These are phyloP conservation scores for Phaetusa simplex DNA, from an alignment of 2,113 vertebrate species.

Conservation along the genomic window DNA sequence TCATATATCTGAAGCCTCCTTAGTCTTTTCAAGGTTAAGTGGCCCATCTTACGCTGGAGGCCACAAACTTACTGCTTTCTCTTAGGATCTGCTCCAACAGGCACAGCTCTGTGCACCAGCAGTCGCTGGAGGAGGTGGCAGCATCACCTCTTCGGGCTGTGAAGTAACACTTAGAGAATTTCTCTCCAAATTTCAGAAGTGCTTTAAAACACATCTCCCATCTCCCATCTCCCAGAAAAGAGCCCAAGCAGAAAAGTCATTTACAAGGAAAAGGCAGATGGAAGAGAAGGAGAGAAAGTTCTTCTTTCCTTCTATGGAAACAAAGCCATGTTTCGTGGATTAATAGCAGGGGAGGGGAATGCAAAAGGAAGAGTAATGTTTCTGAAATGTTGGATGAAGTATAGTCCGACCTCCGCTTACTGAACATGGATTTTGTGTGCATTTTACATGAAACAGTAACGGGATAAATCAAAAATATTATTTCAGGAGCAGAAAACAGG, in stretches of 20 bases:
- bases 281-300: neutral
- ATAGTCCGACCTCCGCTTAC: neutral
- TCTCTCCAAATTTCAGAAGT: neutral
- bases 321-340: neutral
- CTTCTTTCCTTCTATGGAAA: neutral
- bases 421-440: neutral
- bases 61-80: neutral
- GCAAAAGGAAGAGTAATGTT: neutral
- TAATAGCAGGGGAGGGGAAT: neutral
- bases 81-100: neutral
- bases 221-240: neutral
- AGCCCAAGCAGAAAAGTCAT: neutral
- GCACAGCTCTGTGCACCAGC: neutral
- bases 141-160: neutral
- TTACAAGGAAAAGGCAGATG: neutral
- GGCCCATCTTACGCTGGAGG: neutral
- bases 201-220: neutral
- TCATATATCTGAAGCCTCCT: neutral
- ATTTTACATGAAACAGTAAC: neutral
- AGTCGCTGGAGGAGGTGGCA: neutral
- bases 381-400: neutral
- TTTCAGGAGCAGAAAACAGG: neutral
- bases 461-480: neutral
- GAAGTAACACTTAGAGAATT: neutral
- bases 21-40: neutral